Base-by-base conservation (phyloP, 2,797 vertebrate genomes). In the Sternotherus odoratus region DNA sequence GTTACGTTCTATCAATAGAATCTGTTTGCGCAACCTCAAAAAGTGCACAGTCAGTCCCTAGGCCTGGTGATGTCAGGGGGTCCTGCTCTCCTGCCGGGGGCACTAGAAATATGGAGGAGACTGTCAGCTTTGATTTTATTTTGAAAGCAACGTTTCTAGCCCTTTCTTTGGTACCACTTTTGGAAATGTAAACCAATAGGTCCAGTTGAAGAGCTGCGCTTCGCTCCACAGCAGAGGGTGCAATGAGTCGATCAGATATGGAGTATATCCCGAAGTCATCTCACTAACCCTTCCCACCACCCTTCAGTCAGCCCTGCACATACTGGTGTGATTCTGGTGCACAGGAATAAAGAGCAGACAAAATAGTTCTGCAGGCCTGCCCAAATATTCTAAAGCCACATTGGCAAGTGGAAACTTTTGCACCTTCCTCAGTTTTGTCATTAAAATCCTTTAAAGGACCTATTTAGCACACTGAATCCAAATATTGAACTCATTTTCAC, bases 401-500 rank as follows among this genome's bases (percentile, higher is more conserved):
- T 36, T 23, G 63, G 63, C n/a, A 36, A 66, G 33, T 36, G 56
- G 88, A 43, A 56, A 72, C 57, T 23, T 56, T 81, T 50, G 51
- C 49, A 36, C 77, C 50, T 83, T 88, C 6, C 2, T 26, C 54
- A 72, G 69, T 77, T 82, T 15, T 50, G 84, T 51, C 82, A 51
- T 84, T 1, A 2, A 49, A 39, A 82, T n/a, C 30, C 3, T 1
- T 78, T 87, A 12, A 26, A 79, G 87, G 77, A 90, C 15, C 23
- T 46, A 16, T 49, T 82, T 53, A 3, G 6, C 78, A 78, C 56
- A 51, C 12, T 0, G 53, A 86, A 74, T 36, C 24, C 56, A 75
- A 94, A 86, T n/a, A 43, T 49, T 79, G 2, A 8, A 46, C 15
- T 87, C 28, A 78, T 94, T 89, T 79, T 50, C 77, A 83, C 39